These are phyloP conservation scores for Cheiracanthium punctorium DNA, from an alignment of 2,888 invertebrate genomes.

Conservation along the genomic window DNA sequence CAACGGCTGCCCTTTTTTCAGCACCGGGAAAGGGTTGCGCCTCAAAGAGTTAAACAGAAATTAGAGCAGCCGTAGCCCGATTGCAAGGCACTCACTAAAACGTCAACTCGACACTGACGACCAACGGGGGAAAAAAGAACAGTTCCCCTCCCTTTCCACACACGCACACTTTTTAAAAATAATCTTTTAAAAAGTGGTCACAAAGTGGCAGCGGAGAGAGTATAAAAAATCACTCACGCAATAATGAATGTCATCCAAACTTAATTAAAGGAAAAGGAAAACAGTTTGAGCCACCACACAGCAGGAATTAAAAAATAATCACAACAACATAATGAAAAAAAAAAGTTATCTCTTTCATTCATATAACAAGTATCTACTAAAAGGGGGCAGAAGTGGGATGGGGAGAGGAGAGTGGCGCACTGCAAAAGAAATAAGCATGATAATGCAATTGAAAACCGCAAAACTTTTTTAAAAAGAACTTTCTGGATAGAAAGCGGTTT, in stretches of 20 bases:
- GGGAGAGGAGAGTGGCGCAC: no score
- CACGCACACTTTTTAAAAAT: no score
- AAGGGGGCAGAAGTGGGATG: not conserved
- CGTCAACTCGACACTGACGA: no score
- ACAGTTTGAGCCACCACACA: not conserved
- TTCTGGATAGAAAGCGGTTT: slow-evolving; percentile 4
- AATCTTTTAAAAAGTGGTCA: not conserved
- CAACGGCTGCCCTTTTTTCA: no score
- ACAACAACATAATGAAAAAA: not conserved
- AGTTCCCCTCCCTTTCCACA: no score
- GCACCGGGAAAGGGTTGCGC: no score
- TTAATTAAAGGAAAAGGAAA: not conserved
- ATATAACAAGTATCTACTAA: not conserved
- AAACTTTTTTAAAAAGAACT: slow-evolving; percentile 17
- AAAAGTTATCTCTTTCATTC: not conserved
- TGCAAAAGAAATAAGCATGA: not conserved
- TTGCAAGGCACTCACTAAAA: no score
- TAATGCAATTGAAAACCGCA: slow-evolving; percentile 5
- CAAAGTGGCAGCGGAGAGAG: not conserved
- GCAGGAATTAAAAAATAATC: not conserved
- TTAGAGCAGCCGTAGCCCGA: no score
- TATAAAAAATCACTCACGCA: not conserved
- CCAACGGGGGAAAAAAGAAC: no score
- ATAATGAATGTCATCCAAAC: not conserved
- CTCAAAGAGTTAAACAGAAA: no score